phyloP scores from a whole-genome alignment of 2,797 vertebrate species.

The Enteromius viviparus region DNA sequence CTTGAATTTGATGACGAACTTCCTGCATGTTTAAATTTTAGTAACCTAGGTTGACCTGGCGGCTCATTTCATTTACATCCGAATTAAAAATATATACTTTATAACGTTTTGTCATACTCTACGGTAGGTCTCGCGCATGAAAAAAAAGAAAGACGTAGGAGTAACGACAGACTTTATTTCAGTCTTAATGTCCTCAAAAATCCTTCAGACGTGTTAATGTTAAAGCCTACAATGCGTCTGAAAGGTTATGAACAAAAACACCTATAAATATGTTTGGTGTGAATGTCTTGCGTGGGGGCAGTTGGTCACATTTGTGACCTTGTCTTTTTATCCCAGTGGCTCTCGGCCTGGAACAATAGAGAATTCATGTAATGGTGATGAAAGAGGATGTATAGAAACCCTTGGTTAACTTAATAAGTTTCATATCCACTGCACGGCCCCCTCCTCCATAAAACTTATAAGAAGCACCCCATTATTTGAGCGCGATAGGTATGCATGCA shows the following conservation, averaged over 20 bases:
- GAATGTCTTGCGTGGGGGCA: background rate
- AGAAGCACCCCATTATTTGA: background rate
- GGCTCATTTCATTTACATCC: background rate
- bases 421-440: background rate
- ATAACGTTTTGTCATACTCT: background rate
- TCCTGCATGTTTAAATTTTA: conserved; percentile 34
- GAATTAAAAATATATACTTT: background rate
- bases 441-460: background rate
- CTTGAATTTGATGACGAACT: conserved; percentile 54
- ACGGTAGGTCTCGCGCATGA: background rate
- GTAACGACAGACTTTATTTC: background rate
- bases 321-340: conserved; percentile 13
- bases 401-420: background rate
- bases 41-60: conserved; percentile 7
- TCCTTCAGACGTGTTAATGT: background rate
- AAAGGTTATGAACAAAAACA: conserved; percentile 1
- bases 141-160: background rate
- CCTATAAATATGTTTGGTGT: conserved; percentile 13
- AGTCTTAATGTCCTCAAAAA: background rate
- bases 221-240: background rate
- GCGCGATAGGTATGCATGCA: no score
- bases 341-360: background rate
- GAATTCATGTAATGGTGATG: background rate
- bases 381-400: background rate
- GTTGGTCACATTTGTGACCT: conserved; percentile 10